Evolutionary conservation across 1,140 invertebrate genomes (phyloP), one percentile per base, ranked within the genome.

Genomic region (Drosophila ficusphila): DNA sequence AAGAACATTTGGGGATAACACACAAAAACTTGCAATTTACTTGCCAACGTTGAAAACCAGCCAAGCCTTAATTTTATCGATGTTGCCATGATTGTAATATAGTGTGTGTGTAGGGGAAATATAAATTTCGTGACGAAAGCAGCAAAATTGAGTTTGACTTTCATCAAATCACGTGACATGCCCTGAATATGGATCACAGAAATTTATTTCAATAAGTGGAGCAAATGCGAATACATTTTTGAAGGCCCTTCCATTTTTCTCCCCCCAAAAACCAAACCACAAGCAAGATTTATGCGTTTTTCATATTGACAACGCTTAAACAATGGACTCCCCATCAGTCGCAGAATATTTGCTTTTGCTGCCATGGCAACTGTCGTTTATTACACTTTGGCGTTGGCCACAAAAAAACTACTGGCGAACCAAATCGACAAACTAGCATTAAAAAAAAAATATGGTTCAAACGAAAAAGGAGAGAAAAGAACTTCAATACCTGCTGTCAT

Each of bases 261-360:
- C 25, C 29, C 29, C 39, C 53, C 48, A 25, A 31, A 31, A 33
- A 25, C 25, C 53, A 53, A 25, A 31, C 36, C 39, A 25, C 25
- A 31, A 31, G 21, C 54, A 53, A 75, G 79, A 83, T 83, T 85
- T 83, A 83, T 83, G 79, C 60, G 65, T 67, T 49, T 71, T 79
- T 85, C 64, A 71, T 76, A 85, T 83, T 85, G 79, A 85, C 79
- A 75, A 48, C 75, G 54, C 41, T 82, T 65, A 78, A 83, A 83
- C 81, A 83, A 83, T 83, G 41, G 72, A 85, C 79, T 82, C 18
- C 33, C 36, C 58, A 52, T 54, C 68, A 61, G 71, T 18, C 21
- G 41, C 27, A 54, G 34, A 18, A 53, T 41, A 62, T 54, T 54
- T 31, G 33, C 44, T n/a, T 36, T 54, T 38, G 42, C 46, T 62